These are phyloP conservation scores for Bombyx huttoni DNA, from an alignment of 2,888 invertebrate species.

Conservation along the genomic window DNA sequence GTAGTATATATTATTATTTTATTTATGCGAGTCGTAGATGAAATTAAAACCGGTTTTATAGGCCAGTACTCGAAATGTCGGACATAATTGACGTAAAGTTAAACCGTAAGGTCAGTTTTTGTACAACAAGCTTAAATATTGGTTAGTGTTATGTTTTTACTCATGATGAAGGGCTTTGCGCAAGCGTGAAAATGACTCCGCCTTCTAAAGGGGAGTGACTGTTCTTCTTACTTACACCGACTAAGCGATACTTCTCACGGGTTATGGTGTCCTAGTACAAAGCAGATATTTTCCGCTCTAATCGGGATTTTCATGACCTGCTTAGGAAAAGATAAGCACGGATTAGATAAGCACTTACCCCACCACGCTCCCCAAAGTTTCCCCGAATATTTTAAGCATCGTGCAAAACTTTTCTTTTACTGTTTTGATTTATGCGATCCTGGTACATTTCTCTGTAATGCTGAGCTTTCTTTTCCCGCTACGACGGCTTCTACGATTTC, in stretches of 20 bases:
- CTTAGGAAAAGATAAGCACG: slow-evolving; percentile 33
- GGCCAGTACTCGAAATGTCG: too few relatives aligned
- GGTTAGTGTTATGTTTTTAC: neutral
- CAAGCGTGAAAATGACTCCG: slow-evolving; percentile 27
- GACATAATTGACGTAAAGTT: too few relatives aligned
- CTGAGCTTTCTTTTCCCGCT: slow-evolving; percentile 3
- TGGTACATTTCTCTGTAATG: slow-evolving; percentile 26
- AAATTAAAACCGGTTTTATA: too few relatives aligned
- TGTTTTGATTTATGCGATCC: slow-evolving; percentile 26
- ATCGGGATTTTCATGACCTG: slow-evolving; percentile 66
- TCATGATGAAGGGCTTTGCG: slow-evolving; percentile 6
- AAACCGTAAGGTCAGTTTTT: neutral
- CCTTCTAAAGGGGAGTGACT: slow-evolving; percentile 24
- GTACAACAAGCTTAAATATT: neutral
- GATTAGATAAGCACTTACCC: slow-evolving; percentile 50
- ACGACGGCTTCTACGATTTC: slow-evolving; percentile 13
- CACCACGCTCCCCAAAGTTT: slow-evolving; percentile 9
- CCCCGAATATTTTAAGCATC: slow-evolving; percentile 12
- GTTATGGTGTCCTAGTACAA: slow-evolving; percentile 45
- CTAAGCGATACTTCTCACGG: slow-evolving; percentile 9
- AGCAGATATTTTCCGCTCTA: slow-evolving; percentile 72
- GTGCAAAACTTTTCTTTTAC: slow-evolving; percentile 7
- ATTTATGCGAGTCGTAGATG: too few relatives aligned
- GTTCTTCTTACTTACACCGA: slow-evolving; percentile 26
- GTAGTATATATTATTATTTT: too few relatives aligned